Conservation (phyloP, 1,140 invertebrate species). For the Drosophila bifasciata region DNA sequence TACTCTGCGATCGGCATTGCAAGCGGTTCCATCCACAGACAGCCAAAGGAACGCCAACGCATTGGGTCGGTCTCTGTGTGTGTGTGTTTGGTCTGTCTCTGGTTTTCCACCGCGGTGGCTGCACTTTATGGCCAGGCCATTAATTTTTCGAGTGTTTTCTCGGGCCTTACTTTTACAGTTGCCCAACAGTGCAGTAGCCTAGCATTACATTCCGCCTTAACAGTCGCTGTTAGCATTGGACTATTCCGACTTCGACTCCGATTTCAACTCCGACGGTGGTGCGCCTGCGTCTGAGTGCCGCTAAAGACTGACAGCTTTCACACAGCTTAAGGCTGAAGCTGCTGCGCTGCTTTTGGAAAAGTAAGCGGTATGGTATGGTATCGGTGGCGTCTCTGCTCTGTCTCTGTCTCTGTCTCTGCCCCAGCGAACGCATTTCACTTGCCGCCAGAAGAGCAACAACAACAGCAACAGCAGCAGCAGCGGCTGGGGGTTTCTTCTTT, state of each 20-base stretch:
- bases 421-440: slow-evolving; percentile 72
- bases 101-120: slow-evolving; percentile 58
- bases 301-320: slow-evolving; percentile 76
- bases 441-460: slow-evolving; percentile 47
- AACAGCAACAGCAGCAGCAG: neutral
- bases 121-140: slow-evolving; percentile 55
- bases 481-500: slow-evolving; percentile 20
- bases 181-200: slow-evolving; percentile 26
- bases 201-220: slow-evolving; percentile 45
- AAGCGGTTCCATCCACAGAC: slow-evolving; percentile 36
- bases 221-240: slow-evolving; percentile 44
- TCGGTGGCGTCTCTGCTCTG: neutral
- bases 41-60: slow-evolving; percentile 42
- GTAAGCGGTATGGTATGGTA: slow-evolving; percentile 56
- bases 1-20: slow-evolving; percentile 52
- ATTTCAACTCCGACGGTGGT: slow-evolving; percentile 33
- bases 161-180: slow-evolving; percentile 39
- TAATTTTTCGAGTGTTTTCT: slow-evolving; percentile 45
- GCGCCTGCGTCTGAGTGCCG: slow-evolving; percentile 69
- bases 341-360: slow-evolving; percentile 65
- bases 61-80: slow-evolving; percentile 8
- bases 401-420: slow-evolving; percentile 19
- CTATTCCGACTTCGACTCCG: slow-evolving; percentile 17
- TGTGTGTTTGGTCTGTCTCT: neutral
- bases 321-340: slow-evolving; percentile 53